Evolutionary conservation across 2,113 vertebrate species (phyloP).

Genomic region (Rafetus swinhoei): DNA sequence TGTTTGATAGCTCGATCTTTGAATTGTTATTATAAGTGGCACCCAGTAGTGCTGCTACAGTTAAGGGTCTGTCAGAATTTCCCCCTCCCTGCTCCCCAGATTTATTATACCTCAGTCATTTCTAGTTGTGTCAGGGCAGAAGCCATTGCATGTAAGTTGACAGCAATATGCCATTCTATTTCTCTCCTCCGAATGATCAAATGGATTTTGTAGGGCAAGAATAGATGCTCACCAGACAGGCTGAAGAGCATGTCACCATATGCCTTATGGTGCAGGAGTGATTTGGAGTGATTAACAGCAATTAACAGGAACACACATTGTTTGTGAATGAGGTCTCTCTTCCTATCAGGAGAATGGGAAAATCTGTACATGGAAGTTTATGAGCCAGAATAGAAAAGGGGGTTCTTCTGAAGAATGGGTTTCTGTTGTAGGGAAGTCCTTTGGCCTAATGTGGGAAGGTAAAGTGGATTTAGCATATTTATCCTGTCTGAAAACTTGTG

Average conservation of each 20-base stretch:
- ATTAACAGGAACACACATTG: neutral
- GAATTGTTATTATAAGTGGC: slow-evolving; percentile 67
- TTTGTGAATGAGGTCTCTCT: neutral
- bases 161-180: neutral
- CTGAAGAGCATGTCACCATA: neutral
- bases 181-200: neutral
- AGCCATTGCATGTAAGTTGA: slow-evolving; percentile 2
- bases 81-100: neutral
- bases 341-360: neutral
- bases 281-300: neutral
- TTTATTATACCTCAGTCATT: slow-evolving; percentile 51
- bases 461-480: neutral
- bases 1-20: slow-evolving; percentile 75
- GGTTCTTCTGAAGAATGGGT: neutral
- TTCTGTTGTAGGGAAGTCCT: neutral
- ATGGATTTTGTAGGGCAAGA: neutral
- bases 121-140: slow-evolving; percentile 1
- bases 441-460: neutral
- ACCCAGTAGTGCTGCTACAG: slow-evolving; percentile 59
- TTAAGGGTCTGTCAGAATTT: slow-evolving; percentile 62
- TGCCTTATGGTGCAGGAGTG: neutral
- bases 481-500: neutral
- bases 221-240: neutral
- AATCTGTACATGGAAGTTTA: neutral
- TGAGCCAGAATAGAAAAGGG: neutral